Base-by-base conservation (phyloP, 2,888 invertebrate genomes). In the Drosophila pseudotakahashii region DNA sequence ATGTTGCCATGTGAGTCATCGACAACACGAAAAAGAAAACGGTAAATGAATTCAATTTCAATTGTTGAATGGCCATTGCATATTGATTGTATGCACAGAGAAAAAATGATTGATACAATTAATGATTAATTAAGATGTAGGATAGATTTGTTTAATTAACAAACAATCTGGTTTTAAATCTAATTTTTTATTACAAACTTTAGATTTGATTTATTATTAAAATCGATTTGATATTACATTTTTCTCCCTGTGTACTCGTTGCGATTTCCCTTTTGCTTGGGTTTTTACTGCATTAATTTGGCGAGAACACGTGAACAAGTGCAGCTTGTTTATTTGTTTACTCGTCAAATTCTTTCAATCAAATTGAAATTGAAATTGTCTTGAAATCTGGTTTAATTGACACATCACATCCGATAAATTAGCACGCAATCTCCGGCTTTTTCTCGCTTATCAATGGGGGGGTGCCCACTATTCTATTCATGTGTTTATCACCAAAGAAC, bases 1-100 rank as follows among this genome's bases (percentile, higher is more conserved):
- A 57, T 52, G 59, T 19, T 41, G 63, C 44, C 30, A 32, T 51
- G 66, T 82, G 84, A 82, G 66, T 82, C 81, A 82, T 66, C 62
- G 37, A 23, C 39, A 54, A 53, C 26, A 26, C 51, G 52, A 67
- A 45, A 58, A 63, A 39, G 42, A 58, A 45, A 60, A 55, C 19
- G 64, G 51, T 64, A 45, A 52, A 52, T 54, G 50, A 48, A 47
- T 58, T 52, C 37, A 32, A 16, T 55, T 67, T 58, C 48, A 44
- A 48, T 66, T 57, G 73, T 72, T 69, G 53, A 60, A 63, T 70
- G 57, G 51, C 30, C 42, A 53, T 52, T 50, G 48, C 57, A 62
- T 52, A 41, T 66, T 53, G 64, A 58, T 60, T 64, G 52, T 32
- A 6, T 32, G 11, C 44, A 44, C 32, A 11, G 30, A 11, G 16